Evolutionary conservation across 2,888 invertebrate species (phyloP).

Genomic region (Macaria notata): DNA sequence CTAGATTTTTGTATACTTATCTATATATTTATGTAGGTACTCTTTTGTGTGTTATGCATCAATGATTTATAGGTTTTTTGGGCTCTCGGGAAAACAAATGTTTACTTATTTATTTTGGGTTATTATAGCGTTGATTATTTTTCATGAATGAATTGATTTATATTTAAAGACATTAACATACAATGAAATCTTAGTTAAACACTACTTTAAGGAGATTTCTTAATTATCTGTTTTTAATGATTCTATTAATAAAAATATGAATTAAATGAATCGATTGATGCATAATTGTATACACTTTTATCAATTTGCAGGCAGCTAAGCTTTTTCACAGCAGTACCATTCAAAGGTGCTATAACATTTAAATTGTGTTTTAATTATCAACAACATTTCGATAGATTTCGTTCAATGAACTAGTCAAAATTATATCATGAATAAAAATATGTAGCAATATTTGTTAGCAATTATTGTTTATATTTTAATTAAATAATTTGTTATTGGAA

Average conservation of each 20-base stretch:
- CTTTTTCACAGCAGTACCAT: constrained; percentile 28
- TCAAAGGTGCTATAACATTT: constrained; percentile 62
- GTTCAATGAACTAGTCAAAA: constrained; percentile 74
- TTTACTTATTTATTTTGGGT: no score
- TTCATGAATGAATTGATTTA: no score
- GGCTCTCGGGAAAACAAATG: neutral
- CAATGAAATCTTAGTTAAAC: no score
- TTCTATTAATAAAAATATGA: no score
- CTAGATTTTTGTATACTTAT: constrained; percentile 73
- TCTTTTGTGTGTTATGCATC: constrained; percentile 24
- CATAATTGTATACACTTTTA: constrained; percentile 25
- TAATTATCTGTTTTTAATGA: no score
- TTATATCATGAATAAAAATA: constrained; percentile 56
- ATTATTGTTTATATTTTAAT: constrained; percentile 41
- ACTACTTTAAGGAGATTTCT: no score
- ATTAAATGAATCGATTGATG: constrained; percentile 15
- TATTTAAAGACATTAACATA: no score
- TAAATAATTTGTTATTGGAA: constrained; percentile 54
- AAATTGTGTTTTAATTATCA: constrained; percentile 29
- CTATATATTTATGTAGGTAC: constrained; percentile 28
- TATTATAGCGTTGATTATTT: no score
- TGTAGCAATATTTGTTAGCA: constrained; percentile 42
- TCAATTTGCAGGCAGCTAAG: constrained; percentile 24
- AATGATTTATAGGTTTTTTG: constrained; percentile 6
- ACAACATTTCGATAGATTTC: constrained; percentile 38